Evolutionary conservation across 2,888 invertebrate species (phyloP), one percentile per base, ranked within the genome.

Genomic region (Campoletis raptor): DNA sequence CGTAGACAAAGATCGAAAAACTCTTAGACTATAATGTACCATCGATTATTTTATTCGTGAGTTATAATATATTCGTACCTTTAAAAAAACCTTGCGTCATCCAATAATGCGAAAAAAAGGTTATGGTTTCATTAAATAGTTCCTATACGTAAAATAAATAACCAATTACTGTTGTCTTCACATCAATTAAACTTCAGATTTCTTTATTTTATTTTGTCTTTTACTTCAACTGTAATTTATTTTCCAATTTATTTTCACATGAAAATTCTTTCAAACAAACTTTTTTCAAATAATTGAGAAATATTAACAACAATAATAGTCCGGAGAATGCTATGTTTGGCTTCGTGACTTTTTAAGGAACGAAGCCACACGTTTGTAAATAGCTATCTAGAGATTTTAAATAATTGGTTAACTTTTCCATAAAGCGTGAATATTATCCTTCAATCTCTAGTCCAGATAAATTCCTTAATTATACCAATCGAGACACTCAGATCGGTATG

Each of bases 381-480:
- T 30, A 30, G 30, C 30, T 30, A 30, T 3, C 1, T 30, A 3
- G 2, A 30, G 2, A 30, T 30, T 30, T 1, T 2, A 61, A 30
- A 61, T 15, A 6, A 61, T 61, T 30, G 6, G 37, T 40, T 67
- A 40, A 67, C n/a, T 37, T 66, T 36, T 40, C 40, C 2, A 37
- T 64, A 66, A 66, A 36, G 36, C 66, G 37, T 66, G 66, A 8
- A 66, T 66, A 66, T 57, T 57, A 61, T 48, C n/a, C 6, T 48
- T 48, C 6, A 48, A 48, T 61, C 54, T 52, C 52, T 36, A 52
- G 54, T 9, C 42, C 18, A 76, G 61, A 42, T 52, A 76, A 61
- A 61, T 45, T 70, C 61, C 24, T 76, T 76, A 64, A 76, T 76
- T 76, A 64, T 64, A 24, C 24, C 21, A 40, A 74, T 64, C 37